These are phyloP conservation scores for Poeciliopsis gracilis DNA, from an alignment of 2,797 vertebrate genomes.

Conservation along the genomic window DNA sequence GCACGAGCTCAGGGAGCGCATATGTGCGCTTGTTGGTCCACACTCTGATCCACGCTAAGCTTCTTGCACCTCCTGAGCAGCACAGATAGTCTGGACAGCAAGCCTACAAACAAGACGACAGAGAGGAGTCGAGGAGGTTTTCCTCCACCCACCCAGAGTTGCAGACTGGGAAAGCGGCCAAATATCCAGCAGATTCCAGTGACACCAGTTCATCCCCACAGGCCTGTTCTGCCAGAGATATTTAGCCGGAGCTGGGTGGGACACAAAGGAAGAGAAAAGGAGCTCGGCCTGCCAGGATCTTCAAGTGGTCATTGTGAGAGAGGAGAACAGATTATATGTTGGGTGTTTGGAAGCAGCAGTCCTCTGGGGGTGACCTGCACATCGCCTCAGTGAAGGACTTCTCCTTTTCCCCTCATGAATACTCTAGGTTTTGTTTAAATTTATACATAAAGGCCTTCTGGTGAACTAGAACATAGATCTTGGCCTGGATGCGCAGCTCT, in stretches of 20 bases:
- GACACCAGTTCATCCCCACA: constrained; percentile 55
- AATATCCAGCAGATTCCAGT: constrained; percentile 46
- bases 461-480: constrained; percentile 49
- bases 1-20: constrained; percentile 32
- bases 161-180: constrained; percentile 52
- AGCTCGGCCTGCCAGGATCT: constrained; percentile 38
- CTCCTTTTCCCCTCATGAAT: constrained; percentile 54
- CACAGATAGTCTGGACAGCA: constrained; percentile 56
- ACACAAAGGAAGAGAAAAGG: constrained; percentile 34
- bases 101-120: constrained; percentile 32
- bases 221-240: constrained; percentile 31
- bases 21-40: constrained; percentile 43
- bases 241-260: constrained; percentile 31
- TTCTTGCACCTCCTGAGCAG: constrained; percentile 42
- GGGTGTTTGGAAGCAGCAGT: constrained; percentile 37
- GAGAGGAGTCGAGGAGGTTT: constrained; percentile 40
- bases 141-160: constrained; percentile 24
- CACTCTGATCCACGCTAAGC: constrained; percentile 34
- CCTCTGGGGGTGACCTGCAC: constrained; percentile 32
- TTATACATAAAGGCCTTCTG: constrained; percentile 33
- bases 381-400: constrained; percentile 23
- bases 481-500: constrained; percentile 62
- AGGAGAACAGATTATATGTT: constrained; percentile 39
- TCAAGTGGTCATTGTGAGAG: constrained; percentile 41
- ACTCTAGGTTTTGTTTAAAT: constrained; percentile 34